These are phyloP conservation scores for Holothuria glaberrima DNA, from an alignment of 35 echinoderm and acorn worm species.

Conservation along the genomic window DNA sequence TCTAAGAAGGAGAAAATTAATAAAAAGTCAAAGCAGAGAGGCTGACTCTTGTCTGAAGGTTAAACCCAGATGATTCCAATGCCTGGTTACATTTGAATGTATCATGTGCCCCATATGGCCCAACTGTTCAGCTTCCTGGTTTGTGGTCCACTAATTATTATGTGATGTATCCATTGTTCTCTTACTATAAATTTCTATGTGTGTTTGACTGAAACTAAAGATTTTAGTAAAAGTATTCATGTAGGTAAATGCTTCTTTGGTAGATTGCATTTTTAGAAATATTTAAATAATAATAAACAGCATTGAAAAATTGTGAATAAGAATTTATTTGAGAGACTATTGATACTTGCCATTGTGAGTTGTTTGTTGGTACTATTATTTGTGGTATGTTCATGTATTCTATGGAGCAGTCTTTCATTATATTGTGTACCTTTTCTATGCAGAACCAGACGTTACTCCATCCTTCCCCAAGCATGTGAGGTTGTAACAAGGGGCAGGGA, in stretches of 20 bases:
- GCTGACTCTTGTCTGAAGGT: too few species aligned
- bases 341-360: conserved; percentile 32
- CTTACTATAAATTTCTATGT: not conserved
- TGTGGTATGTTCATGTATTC: conserved; percentile 38
- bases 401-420: conserved; percentile 37
- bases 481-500: not conserved
- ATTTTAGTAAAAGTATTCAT: conserved; percentile 41
- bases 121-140: too few species aligned
- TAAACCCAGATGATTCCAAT: too few species aligned
- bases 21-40: too few species aligned
- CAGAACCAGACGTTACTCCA: not conserved
- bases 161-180: not conserved
- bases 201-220: conserved; percentile 12
- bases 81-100: not conserved
- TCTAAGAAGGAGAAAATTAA: too few species aligned
- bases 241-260: conserved; percentile 9
- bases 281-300: conserved; percentile 17
- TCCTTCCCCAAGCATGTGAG: not conserved
- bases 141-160: not conserved
- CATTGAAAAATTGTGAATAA: conserved; percentile 35
- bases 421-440: conserved; percentile 42
- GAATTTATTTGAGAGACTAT: conserved; percentile 37
- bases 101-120: not conserved
- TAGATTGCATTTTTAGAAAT: conserved; percentile 17
- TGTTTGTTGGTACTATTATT: conserved; percentile 8